Percentiles rank a stretch among this genome's conserved stretches.
phyloP scores from a whole-genome alignment of 2,797 vertebrate species.

The Gymnothorax reevesii region DNA sequence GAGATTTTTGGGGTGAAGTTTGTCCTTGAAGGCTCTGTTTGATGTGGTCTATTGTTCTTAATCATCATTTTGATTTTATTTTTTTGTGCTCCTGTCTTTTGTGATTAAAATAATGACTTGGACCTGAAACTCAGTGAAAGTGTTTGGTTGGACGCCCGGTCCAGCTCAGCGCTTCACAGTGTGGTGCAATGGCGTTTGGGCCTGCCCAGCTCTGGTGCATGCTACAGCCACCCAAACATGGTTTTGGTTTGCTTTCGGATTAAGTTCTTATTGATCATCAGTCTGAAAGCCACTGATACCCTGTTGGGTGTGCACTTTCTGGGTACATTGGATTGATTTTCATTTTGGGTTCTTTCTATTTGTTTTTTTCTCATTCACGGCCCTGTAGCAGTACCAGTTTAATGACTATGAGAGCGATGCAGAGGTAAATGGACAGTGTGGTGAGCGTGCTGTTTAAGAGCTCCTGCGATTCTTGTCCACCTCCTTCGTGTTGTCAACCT shows the following conservation, averaged over 20 bases:
- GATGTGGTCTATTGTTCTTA: neutral
- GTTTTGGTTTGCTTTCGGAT: neutral
- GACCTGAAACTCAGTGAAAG: neutral
- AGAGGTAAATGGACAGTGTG: constrained; percentile 87
- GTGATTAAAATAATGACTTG: neutral
- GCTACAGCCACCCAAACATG: neutral
- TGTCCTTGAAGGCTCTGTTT: constrained; percentile 27
- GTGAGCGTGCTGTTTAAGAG: constrained; percentile 73
- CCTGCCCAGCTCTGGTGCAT: neutral
- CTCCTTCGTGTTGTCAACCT: constrained; percentile 69
- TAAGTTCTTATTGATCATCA: neutral
- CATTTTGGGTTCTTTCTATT: constrained; percentile 69
- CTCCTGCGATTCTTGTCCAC: constrained; percentile 70
- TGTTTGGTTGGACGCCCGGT: neutral
- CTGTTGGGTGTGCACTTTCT: constrained; percentile 17
- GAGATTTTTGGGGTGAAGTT: constrained; percentile 15
- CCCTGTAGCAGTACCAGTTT: constrained; percentile 97
- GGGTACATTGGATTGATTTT: constrained; percentile 70
- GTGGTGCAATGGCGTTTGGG: neutral
- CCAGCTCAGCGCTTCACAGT: neutral
- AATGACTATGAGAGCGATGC: constrained; percentile 91
- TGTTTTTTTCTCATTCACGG: constrained; percentile 76
- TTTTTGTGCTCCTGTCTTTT: neutral
- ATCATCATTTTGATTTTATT: neutral
- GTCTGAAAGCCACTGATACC: neutral